Conservation (phyloP, 1,140 invertebrate genomes). For the Leucophenga varia region DNA sequence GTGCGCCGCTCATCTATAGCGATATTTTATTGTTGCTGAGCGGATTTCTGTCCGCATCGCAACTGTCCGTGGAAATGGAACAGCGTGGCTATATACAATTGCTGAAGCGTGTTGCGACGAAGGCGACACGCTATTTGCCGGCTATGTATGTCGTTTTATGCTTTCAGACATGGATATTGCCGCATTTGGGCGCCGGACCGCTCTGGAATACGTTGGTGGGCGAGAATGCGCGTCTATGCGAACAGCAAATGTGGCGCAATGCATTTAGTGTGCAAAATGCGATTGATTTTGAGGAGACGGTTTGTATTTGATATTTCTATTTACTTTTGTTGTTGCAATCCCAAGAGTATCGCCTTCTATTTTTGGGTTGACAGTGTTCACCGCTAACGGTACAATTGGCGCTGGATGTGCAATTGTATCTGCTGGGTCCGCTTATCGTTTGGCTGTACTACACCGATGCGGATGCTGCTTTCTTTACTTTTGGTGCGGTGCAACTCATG, state of each 20-base stretch:
- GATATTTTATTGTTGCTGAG: constrained; percentile 68
- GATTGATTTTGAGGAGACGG: constrained; percentile 71
- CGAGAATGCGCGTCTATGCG: constrained; percentile 66
- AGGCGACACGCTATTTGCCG: constrained; percentile 67
- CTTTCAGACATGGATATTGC: constrained; percentile 70
- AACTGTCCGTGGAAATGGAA: constrained; percentile 60
- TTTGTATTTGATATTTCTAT: constrained; percentile 43
- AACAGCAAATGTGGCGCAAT: constrained; percentile 70
- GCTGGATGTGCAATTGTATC: constrained; percentile 79
- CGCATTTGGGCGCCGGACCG: constrained; percentile 68
- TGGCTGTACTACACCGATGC: constrained; percentile 65
- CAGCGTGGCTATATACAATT: constrained; percentile 61
- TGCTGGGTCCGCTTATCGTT: constrained; percentile 70
- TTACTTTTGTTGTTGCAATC: not conserved
- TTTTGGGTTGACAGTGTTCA: constrained; percentile 61
- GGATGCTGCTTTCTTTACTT: constrained; percentile 59
- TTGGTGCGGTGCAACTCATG: constrained; percentile 60
- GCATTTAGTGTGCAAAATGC: constrained; percentile 71
- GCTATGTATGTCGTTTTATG: constrained; percentile 66
- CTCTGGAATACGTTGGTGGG: constrained; percentile 67
- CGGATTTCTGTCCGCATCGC: constrained; percentile 65
- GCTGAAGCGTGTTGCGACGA: constrained; percentile 61
- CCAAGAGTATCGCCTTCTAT: not conserved
- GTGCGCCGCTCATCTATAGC: constrained; percentile 65
- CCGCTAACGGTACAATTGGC: constrained; percentile 73